Base-by-base conservation (phyloP, 64 coral and sea anemone genomes). In the Stylophora pistillata region DNA sequence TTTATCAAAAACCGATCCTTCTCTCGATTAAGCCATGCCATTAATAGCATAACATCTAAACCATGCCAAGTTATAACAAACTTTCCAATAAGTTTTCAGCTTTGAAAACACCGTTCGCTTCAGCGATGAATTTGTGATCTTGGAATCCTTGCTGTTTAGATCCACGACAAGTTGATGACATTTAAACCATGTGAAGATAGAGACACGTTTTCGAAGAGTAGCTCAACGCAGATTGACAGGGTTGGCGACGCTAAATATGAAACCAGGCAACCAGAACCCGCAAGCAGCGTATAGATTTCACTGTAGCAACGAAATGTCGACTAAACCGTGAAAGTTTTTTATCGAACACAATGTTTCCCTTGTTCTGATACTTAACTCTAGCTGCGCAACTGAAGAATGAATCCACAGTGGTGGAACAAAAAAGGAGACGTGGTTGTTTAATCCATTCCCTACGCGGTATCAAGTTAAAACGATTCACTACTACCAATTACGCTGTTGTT, bases 231-330 rank as follows among this genome's bases (percentile, higher is more conserved):
- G 64, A 69, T 69, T 69, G 34, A 65, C 31, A 53, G 12, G 64
- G 62, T n/a, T 11, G 4, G n/a, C 62, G 80, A 84, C 80, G 80
- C 80, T 20, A 84, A 70, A 53, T 33, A 18, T 26, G 80, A 84
- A 84, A 84, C 80, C 80, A 84, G 26, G 80, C 80, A 84, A 84
- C 80, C 80, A 64, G 65, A 61, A 70, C 16, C 59, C 57, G 79
- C 28, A 28, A 30, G 56, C 21, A 60, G 20, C 58, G 20, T 23
- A 26, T 41, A 26, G 5, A n/a, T 58, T 76, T 47, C 37, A 47
- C 37, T 47, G 37, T 76, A 76, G 73, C 32, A 76, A 76, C 73
- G 56, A 80, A 84, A 53, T 25, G 5, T 21, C 64, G 10, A 68
- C 64, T 25, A 68, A 68, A 68, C 23, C 23, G 15, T 14, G 16